Evolutionary conservation across 1,140 invertebrate genomes (phyloP).

Genomic region (Diprion similis): DNA sequence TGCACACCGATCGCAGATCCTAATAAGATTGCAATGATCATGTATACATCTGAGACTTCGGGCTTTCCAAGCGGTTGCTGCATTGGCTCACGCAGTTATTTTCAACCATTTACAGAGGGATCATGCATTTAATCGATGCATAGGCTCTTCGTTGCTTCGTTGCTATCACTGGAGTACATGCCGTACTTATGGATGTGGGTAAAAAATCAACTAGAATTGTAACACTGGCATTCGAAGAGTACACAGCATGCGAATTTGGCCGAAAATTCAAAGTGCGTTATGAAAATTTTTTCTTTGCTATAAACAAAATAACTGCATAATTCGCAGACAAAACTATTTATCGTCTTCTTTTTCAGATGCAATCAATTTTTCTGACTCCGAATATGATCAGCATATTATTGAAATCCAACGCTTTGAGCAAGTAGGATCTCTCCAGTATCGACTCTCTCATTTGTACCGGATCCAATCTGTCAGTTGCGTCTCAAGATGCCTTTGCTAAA

Average conservation of each 20-base stretch:
- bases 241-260: constrained; percentile 59
- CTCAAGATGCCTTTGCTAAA: not conserved
- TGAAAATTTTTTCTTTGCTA: too few species aligned
- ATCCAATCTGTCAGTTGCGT: not conserved
- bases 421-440: constrained; percentile 40
- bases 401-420: constrained; percentile 21
- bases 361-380: constrained; percentile 31
- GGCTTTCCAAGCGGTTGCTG: constrained; percentile 48
- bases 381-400: constrained; percentile 35
- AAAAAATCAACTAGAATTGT: constrained; percentile 52
- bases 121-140: too few species aligned
- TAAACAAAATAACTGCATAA: too few species aligned
- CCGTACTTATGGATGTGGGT: constrained; percentile 37
- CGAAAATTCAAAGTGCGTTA: constrained; percentile 56
- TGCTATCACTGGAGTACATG: constrained; percentile 33
- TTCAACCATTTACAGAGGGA: constrained; percentile 16
- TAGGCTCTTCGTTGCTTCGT: constrained; percentile 38
- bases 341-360: constrained; percentile 23
- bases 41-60: constrained; percentile 47
- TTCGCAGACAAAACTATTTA: not conserved
- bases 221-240: constrained; percentile 63
- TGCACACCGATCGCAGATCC: constrained; percentile 29
- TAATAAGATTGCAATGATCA: constrained; percentile 41
- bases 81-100: constrained; percentile 32
- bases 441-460: constrained; percentile 18